Evolutionary conservation across 1,140 invertebrate genomes (phyloP), one percentile per base, ranked within the genome.

Genomic region (Drosophila paulistorum): DNA sequence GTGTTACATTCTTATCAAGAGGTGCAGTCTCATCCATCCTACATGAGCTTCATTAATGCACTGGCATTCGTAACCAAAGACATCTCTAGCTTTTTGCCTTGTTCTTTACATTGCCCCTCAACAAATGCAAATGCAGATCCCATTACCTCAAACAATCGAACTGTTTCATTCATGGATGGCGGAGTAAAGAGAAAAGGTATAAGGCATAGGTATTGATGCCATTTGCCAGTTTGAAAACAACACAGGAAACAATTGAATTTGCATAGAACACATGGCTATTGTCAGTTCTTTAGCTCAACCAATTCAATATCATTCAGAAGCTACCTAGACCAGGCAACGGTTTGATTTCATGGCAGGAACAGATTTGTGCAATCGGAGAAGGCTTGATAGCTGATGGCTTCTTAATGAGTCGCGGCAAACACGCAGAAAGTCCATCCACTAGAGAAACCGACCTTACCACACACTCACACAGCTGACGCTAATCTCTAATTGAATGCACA

Each of bases 241-340:
- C 85, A 86, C 79, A 86, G 82, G 82, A 86, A 86, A 86, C 82
- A 86, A 86, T 86, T 86, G 82, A 86, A 86, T 86, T 86, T 86
- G 82, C 82, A 86, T 86, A 86, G 81, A 86, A 86, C 82, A 86
- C 82, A 81, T 84, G 76, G 63, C 80, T 71, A 75, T 71, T 72
- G 81, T 65, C 81, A 80, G 76, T 77, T 77, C 51, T 72, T 55
- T 58, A 48, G 71, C 68, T 37, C 62, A 61, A 68, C 64, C 81
- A 68, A 63, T 79, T 45, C 59, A 61, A 66, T 69, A 76, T 74
- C 74, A 77, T 64, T 65, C 79, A 74, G 65, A 60, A 64, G 65
- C 63, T 41, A 63, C 48, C 30, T 20, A 45, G 26, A 51, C 45
- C 7, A 20, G 17, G 17, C 10, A 51, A 23, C 23, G 45, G 45